Base-by-base conservation (phyloP, 2,888 invertebrate genomes). In the Chloromyia formosa region DNA sequence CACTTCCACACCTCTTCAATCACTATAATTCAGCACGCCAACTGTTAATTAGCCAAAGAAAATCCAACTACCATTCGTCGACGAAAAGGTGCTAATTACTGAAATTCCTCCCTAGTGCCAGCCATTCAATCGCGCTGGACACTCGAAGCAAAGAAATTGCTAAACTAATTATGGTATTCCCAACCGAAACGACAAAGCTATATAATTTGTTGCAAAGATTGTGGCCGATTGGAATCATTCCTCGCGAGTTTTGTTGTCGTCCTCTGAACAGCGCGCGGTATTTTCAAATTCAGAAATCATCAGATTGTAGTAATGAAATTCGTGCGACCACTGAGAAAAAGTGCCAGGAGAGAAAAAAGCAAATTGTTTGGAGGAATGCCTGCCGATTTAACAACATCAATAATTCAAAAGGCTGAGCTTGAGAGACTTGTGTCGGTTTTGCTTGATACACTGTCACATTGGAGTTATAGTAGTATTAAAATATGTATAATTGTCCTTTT, bases 41-140 rank as follows among this genome's bases (percentile, higher is more conserved):
- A 40, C 71, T 71, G 71, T 71, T 71, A 71, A 71, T 71, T 71
- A 58, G 18, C 18, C 20, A 12, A 27, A 56, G 53, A 10, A 45
- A 35, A 7, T 20, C 66, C 23, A 53, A 56, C 20, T 58, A 40
- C 20, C 42, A 35, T 56, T 40, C 42, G 42, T 35, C 42, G 14
- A 22, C 71, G 56, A 71, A 58, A 71, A 71, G 71, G 71, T 71
- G 71, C 53, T 71, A 71, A 71, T 71, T 71, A 42, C 71, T 56
- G 58, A 40, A 71, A 71, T 71, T 40, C 71, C 71, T 71, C 23
- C 14, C 56, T 69, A 54, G 66, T 66, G 66, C 69, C 53, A 27
- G 12, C 69, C 27, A 54, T 23, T 40, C 20, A 35, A 35, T 35
- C 7, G 27, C 27, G 27, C 27, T 35, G 27, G 27, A 35, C 27